phyloP scores from a whole-genome alignment of 2,888 invertebrate species.

The Thera obeliscata region DNA sequence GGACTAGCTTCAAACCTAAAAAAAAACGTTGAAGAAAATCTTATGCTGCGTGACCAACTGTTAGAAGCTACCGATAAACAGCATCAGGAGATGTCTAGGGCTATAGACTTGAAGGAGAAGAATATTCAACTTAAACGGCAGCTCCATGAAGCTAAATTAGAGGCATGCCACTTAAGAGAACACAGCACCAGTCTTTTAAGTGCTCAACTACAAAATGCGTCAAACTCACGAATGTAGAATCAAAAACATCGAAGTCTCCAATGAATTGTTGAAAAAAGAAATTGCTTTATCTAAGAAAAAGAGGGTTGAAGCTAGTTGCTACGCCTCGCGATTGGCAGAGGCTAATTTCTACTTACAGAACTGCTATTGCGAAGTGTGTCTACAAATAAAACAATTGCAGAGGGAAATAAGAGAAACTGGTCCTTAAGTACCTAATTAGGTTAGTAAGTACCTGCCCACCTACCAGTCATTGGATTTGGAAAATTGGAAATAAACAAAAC shows the following conservation, averaged over 20 bases:
- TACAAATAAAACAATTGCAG: slow-evolving; percentile 51
- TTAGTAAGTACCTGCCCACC: neutral
- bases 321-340: slow-evolving; percentile 62
- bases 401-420: slow-evolving; percentile 11
- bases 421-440: neutral
- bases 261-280: slow-evolving; percentile 53
- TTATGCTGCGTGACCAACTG: slow-evolving; percentile 51
- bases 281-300: slow-evolving; percentile 57
- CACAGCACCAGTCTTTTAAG: slow-evolving; percentile 38
- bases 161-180: slow-evolving; percentile 50
- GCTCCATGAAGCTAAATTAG: slow-evolving; percentile 53
- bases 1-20: slow-evolving; percentile 40
- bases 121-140: slow-evolving; percentile 52
- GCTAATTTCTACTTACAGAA: slow-evolving; percentile 65
- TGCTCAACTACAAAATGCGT: slow-evolving; percentile 35
- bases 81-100: slow-evolving; percentile 75
- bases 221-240: slow-evolving; percentile 42
- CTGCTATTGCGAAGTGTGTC: slow-evolving; percentile 51
- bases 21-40: slow-evolving; percentile 54
- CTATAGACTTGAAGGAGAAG: slow-evolving; percentile 67
- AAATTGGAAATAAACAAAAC: too few relatives aligned
- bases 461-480: too few relatives aligned
- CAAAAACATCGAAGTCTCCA: slow-evolving; percentile 55
- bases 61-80: slow-evolving; percentile 64
- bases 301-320: slow-evolving; percentile 60